Conservation (phyloP, 2,797 vertebrate species). For the Lepilemur ruficaudatus region DNA sequence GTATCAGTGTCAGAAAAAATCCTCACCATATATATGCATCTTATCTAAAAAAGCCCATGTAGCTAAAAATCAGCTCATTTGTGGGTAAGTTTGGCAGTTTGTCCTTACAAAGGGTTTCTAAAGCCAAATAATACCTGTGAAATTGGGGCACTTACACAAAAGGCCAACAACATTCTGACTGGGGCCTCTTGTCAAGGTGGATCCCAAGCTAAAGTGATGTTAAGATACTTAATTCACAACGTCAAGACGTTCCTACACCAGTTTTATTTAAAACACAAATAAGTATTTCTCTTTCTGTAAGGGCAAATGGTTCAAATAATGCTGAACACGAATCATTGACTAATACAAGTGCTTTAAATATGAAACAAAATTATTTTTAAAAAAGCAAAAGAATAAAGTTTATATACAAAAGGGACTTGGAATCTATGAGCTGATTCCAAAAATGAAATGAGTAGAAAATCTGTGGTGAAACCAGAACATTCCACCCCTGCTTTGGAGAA, state of each 20-base stretch:
- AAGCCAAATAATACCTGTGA: neutral
- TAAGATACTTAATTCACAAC: conserved; percentile 37
- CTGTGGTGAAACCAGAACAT: conserved; percentile 43
- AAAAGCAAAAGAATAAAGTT: conserved; percentile 77
- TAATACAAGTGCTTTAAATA: conserved; percentile 84
- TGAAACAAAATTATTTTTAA: conserved; percentile 76
- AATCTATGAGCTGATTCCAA: conserved; percentile 67
- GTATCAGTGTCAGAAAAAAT: neutral
- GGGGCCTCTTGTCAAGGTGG: neutral
- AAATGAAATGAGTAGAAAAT: conserved; percentile 61
- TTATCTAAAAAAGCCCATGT: neutral
- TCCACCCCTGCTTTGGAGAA: conserved; percentile 71
- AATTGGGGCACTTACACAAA: neutral
- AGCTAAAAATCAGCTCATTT: neutral
- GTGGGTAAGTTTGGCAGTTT: neutral
- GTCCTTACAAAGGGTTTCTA: neutral
- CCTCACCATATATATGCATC: neutral
- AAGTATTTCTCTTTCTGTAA: conserved; percentile 63
- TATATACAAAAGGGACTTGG: conserved; percentile 79
- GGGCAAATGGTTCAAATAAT: conserved; percentile 64
- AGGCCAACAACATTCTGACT: neutral
- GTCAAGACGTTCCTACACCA: conserved; percentile 56
- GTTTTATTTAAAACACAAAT: conserved; percentile 82
- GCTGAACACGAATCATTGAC: conserved; percentile 64
- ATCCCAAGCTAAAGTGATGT: neutral